phyloP scores from a whole-genome alignment of 2,797 vertebrate species.

The Pteronotus mesoamericanus region DNA sequence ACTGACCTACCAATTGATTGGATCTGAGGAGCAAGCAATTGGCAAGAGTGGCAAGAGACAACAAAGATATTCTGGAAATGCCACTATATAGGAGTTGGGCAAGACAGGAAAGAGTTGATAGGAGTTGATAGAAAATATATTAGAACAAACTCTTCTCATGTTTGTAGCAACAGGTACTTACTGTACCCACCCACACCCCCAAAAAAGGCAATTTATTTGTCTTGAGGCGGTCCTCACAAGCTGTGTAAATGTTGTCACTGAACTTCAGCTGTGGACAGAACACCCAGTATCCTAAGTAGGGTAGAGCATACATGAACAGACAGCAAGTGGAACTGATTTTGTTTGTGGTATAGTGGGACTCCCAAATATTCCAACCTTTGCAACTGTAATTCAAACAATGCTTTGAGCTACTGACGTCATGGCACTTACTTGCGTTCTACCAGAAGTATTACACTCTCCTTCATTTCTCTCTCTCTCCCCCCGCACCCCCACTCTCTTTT shows the following conservation, averaged over 20 bases:
- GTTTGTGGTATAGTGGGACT: not conserved
- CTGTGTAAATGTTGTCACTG: not conserved
- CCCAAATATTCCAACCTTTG: not conserved
- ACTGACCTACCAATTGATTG: not conserved
- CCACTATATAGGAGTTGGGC: not conserved
- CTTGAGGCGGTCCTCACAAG: not conserved
- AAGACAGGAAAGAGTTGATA: constrained; percentile 1
- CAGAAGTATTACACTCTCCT: not conserved
- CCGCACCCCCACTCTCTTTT: not conserved
- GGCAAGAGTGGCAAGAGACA: not conserved
- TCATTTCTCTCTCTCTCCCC: not conserved
- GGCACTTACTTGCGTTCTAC: not conserved
- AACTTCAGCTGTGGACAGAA: not conserved
- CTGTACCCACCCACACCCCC: not conserved
- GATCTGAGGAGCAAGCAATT: not conserved
- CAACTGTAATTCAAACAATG: not conserved
- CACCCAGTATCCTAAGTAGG: not conserved
- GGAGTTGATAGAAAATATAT: not conserved
- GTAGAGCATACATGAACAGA: not conserved
- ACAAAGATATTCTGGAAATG: not conserved
- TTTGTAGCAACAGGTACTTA: not conserved
- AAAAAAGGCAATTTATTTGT: not conserved
- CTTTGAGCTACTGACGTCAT: not conserved
- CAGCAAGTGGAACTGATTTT: not conserved
- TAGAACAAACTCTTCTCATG: not conserved